Conservation (phyloP, 2,113 vertebrate genomes). For the Capreolus pygargus region DNA sequence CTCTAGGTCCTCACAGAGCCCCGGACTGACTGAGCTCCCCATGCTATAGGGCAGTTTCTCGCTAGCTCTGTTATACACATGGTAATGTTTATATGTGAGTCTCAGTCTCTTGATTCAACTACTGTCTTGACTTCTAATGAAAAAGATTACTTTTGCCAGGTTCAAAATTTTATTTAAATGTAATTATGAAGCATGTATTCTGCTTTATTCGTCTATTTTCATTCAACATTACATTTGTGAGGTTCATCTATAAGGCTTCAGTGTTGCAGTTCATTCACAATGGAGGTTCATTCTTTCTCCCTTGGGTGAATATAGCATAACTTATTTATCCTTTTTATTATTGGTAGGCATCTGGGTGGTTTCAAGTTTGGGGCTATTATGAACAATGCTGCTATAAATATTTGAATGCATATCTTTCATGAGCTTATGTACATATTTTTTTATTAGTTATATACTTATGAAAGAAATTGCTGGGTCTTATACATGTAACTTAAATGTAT, state of each 20-base stretch:
- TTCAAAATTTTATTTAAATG: background rate
- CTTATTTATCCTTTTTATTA: conserved; percentile 14
- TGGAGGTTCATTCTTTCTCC: background rate
- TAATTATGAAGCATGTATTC: background rate
- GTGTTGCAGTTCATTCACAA: background rate
- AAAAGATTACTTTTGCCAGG: background rate
- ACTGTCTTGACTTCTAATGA: background rate
- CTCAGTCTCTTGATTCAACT: background rate
- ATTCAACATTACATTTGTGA: background rate
- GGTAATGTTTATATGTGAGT: background rate
- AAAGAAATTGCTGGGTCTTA: background rate
- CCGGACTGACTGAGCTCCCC: background rate
- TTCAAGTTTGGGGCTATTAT: background rate
- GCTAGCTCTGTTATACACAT: background rate
- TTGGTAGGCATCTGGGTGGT: background rate
- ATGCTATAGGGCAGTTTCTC: background rate
- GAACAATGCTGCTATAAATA: background rate
- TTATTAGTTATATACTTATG: background rate
- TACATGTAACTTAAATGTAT: background rate
- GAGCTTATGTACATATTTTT: background rate
- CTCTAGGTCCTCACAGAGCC: background rate
- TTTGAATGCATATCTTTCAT: background rate
- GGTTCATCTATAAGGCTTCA: background rate
- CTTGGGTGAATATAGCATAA: background rate
- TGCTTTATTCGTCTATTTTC: background rate